phyloP scores from a whole-genome alignment of 2,797 vertebrate genomes.

The Echiichthys vipera region DNA sequence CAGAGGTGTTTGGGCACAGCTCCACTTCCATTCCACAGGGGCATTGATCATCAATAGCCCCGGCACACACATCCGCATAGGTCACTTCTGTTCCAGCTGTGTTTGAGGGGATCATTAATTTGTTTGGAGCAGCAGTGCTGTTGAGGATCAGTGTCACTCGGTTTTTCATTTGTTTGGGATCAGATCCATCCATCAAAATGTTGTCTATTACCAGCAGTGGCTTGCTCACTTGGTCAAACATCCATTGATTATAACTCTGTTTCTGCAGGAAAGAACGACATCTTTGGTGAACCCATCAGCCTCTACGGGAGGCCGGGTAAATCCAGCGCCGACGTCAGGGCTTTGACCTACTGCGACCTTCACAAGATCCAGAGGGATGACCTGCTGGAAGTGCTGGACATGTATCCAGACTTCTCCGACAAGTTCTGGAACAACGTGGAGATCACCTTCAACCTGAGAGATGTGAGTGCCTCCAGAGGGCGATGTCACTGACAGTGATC shows the following conservation, averaged over 20 bases:
- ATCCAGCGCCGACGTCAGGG: constrained; percentile 93
- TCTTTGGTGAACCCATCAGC: constrained; percentile 95
- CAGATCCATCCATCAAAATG: neutral
- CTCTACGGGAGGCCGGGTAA: constrained; percentile 92
- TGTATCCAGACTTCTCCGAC: constrained; percentile 96
- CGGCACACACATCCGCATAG: constrained; percentile 47
- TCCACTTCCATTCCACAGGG: constrained; percentile 75
- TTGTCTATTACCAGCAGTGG: neutral
- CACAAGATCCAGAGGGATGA: constrained; percentile 97
- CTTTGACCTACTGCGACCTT: constrained; percentile 97
- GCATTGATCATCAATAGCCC: constrained; percentile 76
- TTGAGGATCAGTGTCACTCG: constrained; percentile 3
- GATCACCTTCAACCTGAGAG: constrained; percentile 97
- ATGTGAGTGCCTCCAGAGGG: constrained; percentile 87
- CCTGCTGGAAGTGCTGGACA: constrained; percentile 96
- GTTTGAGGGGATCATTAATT: constrained; percentile 32
- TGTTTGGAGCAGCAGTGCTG: constrained; percentile 2
- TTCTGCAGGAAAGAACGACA: constrained; percentile 94
- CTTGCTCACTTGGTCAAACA: neutral
- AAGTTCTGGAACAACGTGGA: constrained; percentile 97
- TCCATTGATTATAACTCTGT: neutral
- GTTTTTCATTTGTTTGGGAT: constrained; percentile 8
- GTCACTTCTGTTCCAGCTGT: constrained; percentile 45
- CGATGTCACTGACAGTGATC: neutral
- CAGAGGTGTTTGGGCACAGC: constrained; percentile 79